Conservation (phyloP, 2,888 invertebrate species). For the Eupithecia tripunctaria region DNA sequence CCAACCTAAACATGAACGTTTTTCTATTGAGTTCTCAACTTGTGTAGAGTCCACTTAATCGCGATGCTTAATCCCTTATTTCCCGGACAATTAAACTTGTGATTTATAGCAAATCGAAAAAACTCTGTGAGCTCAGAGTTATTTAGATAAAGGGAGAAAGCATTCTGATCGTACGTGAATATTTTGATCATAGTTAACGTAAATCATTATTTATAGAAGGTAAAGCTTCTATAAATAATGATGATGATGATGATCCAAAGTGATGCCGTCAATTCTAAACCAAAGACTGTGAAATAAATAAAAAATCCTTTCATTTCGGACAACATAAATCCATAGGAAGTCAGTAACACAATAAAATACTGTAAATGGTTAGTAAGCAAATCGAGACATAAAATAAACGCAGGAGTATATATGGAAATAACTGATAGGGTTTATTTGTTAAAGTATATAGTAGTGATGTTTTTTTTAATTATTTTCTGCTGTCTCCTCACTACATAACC, state of each 20-base stretch:
- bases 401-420: too few species aligned
- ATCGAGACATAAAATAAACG: too few species aligned
- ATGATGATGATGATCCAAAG: background rate
- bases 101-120: constrained; percentile 82
- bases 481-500: too few species aligned
- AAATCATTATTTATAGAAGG: background rate
- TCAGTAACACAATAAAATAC: too few species aligned
- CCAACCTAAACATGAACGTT: constrained; percentile 15
- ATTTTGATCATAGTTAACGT: background rate
- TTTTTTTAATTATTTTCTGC: too few species aligned
- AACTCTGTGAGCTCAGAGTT: constrained; percentile 45
- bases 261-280: background rate
- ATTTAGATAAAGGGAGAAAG: background rate
- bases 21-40: constrained; percentile 32
- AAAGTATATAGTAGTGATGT: too few species aligned
- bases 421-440: too few species aligned
- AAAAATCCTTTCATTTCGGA: background rate
- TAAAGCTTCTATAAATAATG: background rate
- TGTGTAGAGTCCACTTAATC: constrained; percentile 52
- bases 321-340: too few species aligned
- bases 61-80: constrained; percentile 78
- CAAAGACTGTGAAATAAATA: background rate
- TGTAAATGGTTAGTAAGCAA: too few species aligned
- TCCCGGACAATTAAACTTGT: constrained; percentile 79
- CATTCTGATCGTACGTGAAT: background rate